Evolutionary conservation across 2,888 invertebrate genomes (phyloP).

Genomic region (Drosophila aldrichi): DNA sequence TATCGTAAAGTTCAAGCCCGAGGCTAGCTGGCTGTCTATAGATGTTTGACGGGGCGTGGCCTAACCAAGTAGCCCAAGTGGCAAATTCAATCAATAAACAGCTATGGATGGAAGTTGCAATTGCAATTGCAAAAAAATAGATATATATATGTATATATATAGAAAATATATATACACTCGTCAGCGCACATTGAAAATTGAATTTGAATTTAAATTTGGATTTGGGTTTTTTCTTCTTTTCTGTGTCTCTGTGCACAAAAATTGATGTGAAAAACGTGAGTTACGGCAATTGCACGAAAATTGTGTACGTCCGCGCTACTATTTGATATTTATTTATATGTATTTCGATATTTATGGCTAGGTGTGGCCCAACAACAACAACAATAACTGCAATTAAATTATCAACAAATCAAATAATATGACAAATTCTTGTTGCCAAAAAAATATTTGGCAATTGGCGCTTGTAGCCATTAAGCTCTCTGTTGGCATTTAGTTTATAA

Average conservation of each 20-base stretch:
- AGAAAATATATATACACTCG: neutral
- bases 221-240: neutral
- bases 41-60: conserved; percentile 58
- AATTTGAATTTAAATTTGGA: conserved; percentile 42
- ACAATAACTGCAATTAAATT: conserved; percentile 57
- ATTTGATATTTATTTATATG: conserved; percentile 61
- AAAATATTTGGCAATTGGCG: conserved; percentile 20
- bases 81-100: conserved; percentile 75
- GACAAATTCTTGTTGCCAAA: conserved; percentile 35
- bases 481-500: conserved; percentile 9
- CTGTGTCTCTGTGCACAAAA: conserved; percentile 11
- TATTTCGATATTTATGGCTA: conserved; percentile 56
- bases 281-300: conserved; percentile 65
- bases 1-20: conserved; percentile 56
- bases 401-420: conserved; percentile 57
- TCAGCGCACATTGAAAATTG: conserved; percentile 39
- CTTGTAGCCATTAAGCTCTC: conserved; percentile 2
- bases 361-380: conserved; percentile 55
- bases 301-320: conserved; percentile 58
- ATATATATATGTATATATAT: neutral
- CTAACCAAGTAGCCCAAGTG: conserved; percentile 50
- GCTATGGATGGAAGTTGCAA: conserved; percentile 51
- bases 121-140: conserved; percentile 23
- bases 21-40: conserved; percentile 41
- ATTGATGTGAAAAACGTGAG: conserved; percentile 78